Evolutionary conservation across 2,888 invertebrate genomes (phyloP).

Genomic region (Epistrophella euchroma): DNA sequence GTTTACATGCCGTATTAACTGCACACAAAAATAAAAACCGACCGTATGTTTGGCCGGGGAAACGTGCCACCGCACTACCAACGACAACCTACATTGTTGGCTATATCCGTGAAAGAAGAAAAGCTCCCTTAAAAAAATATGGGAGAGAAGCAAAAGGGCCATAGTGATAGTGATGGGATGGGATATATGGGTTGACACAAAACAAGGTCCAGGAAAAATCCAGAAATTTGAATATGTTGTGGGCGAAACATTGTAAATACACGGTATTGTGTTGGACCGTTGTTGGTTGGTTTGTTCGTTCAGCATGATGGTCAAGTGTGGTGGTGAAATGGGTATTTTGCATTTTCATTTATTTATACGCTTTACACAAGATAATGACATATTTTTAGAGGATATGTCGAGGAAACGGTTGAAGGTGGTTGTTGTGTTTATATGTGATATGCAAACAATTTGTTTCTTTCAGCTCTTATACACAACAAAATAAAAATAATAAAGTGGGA

Average conservation of each 20-base stretch:
- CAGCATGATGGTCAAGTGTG: slow-evolving; percentile 47
- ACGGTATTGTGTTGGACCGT: slow-evolving; percentile 38
- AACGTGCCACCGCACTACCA: slow-evolving; percentile 28
- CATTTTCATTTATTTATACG: slow-evolving; percentile 21
- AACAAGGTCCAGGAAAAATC: slow-evolving; percentile 32
- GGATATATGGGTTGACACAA: background rate
- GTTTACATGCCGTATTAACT: slow-evolving; percentile 72
- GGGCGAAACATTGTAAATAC: slow-evolving; percentile 45
- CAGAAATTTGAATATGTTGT: slow-evolving; percentile 62
- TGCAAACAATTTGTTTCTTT: slow-evolving; percentile 53
- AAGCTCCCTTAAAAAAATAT: background rate
- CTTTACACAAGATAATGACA: slow-evolving; percentile 51
- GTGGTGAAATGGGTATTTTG: slow-evolving; percentile 48
- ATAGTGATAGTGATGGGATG: background rate
- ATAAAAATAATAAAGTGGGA: slow-evolving; percentile 31
- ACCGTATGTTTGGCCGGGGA: slow-evolving; percentile 30
- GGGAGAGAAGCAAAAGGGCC: slow-evolving; percentile 23
- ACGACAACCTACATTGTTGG: background rate
- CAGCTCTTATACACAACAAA: background rate
- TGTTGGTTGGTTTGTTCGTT: background rate
- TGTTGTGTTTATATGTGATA: slow-evolving; percentile 30
- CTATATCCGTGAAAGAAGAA: slow-evolving; percentile 1
- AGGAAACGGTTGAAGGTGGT: slow-evolving; percentile 11
- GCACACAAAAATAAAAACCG: slow-evolving; percentile 45
- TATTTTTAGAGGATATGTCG: slow-evolving; percentile 28